These are phyloP conservation scores for Bradynema listronoti DNA, from an alignment of 1,140 invertebrate genomes.

Conservation along the genomic window DNA sequence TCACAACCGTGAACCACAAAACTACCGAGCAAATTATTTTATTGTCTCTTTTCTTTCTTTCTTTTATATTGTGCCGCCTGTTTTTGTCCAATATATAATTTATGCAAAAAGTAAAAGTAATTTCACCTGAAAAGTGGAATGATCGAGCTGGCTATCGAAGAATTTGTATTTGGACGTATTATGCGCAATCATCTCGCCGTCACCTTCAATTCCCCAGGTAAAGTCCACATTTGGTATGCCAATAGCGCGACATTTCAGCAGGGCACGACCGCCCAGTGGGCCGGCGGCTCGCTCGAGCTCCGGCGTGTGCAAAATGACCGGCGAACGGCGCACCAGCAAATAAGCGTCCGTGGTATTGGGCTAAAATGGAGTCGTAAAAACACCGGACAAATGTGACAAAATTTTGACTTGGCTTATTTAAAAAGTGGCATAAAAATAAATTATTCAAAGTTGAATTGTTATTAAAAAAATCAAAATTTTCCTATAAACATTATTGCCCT, in stretches of 20 bases:
- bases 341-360: conserved; percentile 49
- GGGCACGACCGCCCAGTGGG: conserved; percentile 36
- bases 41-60: no score
- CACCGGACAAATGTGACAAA: background rate
- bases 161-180: conserved; percentile 66
- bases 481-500: no score
- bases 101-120: conserved; percentile 2
- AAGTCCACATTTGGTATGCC: conserved; percentile 76
- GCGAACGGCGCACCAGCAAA: conserved; percentile 47
- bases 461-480: background rate
- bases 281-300: conserved; percentile 41
- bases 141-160: conserved; percentile 63
- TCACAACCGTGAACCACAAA: no score
- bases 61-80: background rate
- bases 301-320: conserved; percentile 29
- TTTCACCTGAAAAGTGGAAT: conserved; percentile 50
- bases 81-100: conserved; percentile 26
- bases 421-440: background rate
- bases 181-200: conserved; percentile 61
- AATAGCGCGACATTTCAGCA: conserved; percentile 67
- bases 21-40: no score
- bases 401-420: background rate
- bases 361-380: conserved; percentile 4
- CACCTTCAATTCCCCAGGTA: conserved; percentile 70
- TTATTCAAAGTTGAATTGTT: background rate